phyloP scores from a whole-genome alignment of 2,888 invertebrate genomes.

The Nomada flava region DNA sequence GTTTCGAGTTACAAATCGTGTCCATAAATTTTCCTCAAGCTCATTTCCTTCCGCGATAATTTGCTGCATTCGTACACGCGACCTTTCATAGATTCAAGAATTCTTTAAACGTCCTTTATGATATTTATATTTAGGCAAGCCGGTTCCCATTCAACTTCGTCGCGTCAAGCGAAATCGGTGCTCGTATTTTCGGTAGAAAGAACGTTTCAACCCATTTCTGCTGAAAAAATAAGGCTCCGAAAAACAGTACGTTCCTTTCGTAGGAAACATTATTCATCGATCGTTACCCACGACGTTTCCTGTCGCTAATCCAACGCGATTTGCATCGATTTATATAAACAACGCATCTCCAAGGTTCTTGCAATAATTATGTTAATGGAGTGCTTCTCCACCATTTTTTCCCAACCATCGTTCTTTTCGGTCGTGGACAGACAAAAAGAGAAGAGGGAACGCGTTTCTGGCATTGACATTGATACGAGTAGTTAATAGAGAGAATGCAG shows the following conservation, averaged over 20 bases:
- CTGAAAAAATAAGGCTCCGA: neutral
- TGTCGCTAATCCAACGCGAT: neutral
- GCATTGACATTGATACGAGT: conserved; percentile 57
- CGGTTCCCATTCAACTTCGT: neutral
- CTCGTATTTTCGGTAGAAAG: neutral
- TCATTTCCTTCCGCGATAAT: neutral
- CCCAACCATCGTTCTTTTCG: neutral
- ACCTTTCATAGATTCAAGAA: neutral
- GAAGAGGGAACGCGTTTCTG: conserved; percentile 13
- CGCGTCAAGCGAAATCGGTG: neutral
- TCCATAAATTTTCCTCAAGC: neutral
- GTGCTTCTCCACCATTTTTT: neutral
- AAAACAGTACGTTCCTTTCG: neutral
- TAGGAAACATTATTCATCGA: neutral
- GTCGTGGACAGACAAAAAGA: conserved; percentile 2
- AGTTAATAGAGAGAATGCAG: conserved; percentile 24
- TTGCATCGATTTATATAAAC: conserved; percentile 8
- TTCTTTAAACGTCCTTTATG: neutral
- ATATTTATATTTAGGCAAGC: neutral
- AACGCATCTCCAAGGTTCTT: neutral
- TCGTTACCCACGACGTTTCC: conserved; percentile 9
- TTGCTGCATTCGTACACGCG: neutral
- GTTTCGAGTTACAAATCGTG: neutral
- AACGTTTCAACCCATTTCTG: neutral
- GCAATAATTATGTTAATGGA: conserved; percentile 45